These are phyloP conservation scores for Sinocyclocheilus rhinocerous DNA, from an alignment of 2,113 vertebrate genomes.

Conservation along the genomic window DNA sequence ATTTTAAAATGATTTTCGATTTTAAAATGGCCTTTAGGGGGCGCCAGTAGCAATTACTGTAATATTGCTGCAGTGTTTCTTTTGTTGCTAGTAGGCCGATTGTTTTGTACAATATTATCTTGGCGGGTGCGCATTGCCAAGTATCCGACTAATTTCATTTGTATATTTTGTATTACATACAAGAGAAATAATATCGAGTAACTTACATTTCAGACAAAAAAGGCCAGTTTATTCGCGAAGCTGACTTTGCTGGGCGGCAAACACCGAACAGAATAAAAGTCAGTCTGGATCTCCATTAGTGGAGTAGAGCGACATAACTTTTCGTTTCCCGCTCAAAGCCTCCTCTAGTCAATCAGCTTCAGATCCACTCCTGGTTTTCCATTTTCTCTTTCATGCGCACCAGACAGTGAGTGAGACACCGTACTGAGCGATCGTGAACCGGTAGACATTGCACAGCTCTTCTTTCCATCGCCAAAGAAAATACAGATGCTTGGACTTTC, in stretches of 20 bases:
- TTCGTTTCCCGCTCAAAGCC: neutral
- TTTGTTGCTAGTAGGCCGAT: neutral
- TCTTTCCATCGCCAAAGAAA: neutral
- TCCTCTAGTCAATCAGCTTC: neutral
- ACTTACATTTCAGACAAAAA: neutral
- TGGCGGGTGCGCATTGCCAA: neutral
- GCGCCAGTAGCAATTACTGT: too few species aligned
- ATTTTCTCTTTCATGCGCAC: neutral
- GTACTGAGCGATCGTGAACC: neutral
- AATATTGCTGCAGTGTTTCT: too few species aligned
- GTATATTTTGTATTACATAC: too few species aligned
- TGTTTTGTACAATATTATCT: neutral
- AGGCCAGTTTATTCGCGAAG: neutral
- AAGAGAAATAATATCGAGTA: neutral
- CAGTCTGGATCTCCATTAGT: neutral
- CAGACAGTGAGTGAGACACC: neutral
- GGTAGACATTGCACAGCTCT: neutral
- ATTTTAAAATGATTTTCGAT: too few species aligned
- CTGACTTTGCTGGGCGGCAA: neutral
- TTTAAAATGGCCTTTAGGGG: too few species aligned
- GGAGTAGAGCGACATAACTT: neutral
- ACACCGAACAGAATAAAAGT: neutral
- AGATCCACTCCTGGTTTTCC: neutral
- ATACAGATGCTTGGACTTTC: too few species aligned
- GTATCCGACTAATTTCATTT: too few species aligned